A percentile compares a stretch with the other conserved stretches of the same genome.
phyloP scores from a whole-genome alignment of 2,113 vertebrate genomes.

The Uropsilus gracilis region DNA sequence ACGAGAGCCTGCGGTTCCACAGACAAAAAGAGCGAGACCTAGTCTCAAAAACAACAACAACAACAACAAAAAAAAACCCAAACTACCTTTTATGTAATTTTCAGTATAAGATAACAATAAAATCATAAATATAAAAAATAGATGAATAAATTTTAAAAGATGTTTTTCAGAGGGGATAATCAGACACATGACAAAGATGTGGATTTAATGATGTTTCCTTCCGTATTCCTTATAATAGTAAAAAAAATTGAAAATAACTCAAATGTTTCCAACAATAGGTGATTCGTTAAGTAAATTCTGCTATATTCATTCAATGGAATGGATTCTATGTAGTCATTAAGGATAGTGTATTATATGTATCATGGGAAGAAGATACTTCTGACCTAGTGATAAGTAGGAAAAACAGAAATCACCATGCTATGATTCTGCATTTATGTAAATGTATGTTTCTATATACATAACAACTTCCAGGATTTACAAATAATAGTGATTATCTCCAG shows the following conservation, averaged over 20 bases:
- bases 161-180: conserved; percentile 36
- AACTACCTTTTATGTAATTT: too few relatives aligned
- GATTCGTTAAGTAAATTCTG: background rate
- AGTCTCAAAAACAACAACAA: too few relatives aligned
- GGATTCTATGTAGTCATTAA: conserved; percentile 8
- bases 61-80: too few relatives aligned
- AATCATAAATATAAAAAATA: too few relatives aligned
- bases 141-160: background rate
- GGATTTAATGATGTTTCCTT: background rate
- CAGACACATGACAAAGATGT: background rate
- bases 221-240: background rate
- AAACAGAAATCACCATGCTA: conserved; percentile 4
- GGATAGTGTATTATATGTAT: background rate
- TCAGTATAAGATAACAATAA: too few relatives aligned
- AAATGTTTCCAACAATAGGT: background rate
- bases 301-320: background rate
- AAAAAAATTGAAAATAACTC: background rate
- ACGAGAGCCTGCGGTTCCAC: too few relatives aligned
- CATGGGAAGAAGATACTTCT: background rate
- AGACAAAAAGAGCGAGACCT: too few relatives aligned
- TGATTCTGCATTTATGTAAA: conserved; percentile 8
- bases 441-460: background rate
- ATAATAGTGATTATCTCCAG: conserved; percentile 37
- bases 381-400: background rate
- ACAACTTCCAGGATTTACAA: conserved; percentile 45